Conservation (phyloP, 2,888 invertebrate genomes). For the Willowsia nigromaculata region DNA sequence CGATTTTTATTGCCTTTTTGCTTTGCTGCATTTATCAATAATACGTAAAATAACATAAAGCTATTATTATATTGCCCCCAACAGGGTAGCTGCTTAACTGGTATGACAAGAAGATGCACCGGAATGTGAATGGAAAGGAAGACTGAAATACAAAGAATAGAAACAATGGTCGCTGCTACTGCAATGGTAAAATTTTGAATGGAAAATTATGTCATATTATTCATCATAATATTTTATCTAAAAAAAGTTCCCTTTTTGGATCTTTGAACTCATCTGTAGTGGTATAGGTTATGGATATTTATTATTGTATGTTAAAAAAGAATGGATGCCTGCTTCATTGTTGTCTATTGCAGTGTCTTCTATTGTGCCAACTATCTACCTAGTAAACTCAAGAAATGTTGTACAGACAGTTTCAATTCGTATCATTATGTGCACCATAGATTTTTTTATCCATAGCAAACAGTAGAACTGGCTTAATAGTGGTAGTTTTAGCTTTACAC, state of each 20-base stretch:
- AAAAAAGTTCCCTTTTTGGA: background rate
- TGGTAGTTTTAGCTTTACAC: background rate
- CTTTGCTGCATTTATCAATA: constrained; percentile 33
- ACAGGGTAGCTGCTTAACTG: background rate
- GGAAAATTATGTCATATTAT: background rate
- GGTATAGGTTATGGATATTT: constrained; percentile 47
- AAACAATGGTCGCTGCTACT: background rate
- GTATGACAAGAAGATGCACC: background rate
- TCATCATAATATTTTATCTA: background rate
- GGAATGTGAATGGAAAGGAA: background rate
- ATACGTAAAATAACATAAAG: background rate
- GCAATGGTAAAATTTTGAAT: background rate
- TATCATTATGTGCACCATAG: background rate
- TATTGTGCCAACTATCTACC: background rate
- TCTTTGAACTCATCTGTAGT: background rate
- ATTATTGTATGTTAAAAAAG: background rate
- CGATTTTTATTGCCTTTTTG: constrained; percentile 50
- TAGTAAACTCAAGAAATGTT: background rate
- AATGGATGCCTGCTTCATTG: background rate
- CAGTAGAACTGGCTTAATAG: background rate
- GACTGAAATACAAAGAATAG: background rate
- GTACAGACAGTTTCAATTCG: background rate
- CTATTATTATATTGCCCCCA: constrained; percentile 41
- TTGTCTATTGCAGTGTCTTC: background rate
- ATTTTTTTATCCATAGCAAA: background rate